Evolutionary conservation across 2,797 vertebrate species (phyloP).

Genomic region (Rhincodon typus): DNA sequence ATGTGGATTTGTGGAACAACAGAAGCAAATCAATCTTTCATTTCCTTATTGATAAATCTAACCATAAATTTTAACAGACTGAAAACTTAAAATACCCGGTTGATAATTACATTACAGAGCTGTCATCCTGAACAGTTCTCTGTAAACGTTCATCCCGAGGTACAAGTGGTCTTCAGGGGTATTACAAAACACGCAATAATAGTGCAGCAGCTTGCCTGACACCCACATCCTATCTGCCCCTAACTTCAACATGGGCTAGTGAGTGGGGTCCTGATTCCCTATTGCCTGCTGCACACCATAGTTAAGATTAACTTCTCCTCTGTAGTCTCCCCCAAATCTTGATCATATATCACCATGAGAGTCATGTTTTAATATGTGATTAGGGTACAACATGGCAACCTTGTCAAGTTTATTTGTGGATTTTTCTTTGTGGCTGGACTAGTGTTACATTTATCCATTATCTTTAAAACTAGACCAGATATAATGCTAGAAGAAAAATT

Average conservation of each 20-base stretch:
- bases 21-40: neutral
- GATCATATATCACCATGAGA: neutral
- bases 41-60: neutral
- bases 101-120: neutral
- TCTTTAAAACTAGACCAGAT: neutral
- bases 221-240: neutral
- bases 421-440: neutral
- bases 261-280: neutral
- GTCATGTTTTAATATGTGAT: neutral
- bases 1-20: constrained; percentile 29
- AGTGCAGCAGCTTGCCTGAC: neutral
- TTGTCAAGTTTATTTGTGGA: neutral
- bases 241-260: neutral
- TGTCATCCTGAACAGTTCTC: neutral
- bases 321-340: neutral
- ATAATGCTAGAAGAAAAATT: neutral
- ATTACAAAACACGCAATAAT: neutral
- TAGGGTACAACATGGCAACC: neutral
- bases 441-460: neutral
- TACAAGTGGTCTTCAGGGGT: neutral
- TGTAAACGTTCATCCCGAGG: neutral
- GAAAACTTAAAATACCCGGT: neutral
- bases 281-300: neutral
- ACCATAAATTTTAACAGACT: neutral
- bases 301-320: neutral